phyloP scores from a whole-genome alignment of 2,888 invertebrate genomes.

The Crioceris asparagi region DNA sequence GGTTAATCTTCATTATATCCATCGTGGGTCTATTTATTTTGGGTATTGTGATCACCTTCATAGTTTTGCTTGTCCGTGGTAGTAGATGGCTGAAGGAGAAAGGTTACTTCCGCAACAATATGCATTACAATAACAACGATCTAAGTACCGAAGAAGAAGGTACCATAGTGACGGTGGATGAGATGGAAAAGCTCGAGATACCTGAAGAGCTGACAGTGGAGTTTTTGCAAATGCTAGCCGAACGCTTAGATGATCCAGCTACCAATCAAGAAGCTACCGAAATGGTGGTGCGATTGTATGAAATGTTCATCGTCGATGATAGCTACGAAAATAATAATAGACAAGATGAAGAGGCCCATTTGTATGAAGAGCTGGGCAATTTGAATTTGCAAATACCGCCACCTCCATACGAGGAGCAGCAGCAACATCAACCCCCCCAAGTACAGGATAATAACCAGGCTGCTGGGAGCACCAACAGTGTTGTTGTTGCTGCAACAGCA shows the following conservation, averaged over 20 bases:
- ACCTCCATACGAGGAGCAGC: slow-evolving; percentile 43
- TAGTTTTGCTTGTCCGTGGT: slow-evolving; percentile 45
- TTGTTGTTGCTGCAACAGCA: too few relatives aligned
- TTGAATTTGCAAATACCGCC: slow-evolving; percentile 44
- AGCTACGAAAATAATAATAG: slow-evolving; percentile 46
- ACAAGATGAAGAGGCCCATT: slow-evolving; percentile 36
- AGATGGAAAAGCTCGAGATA: slow-evolving; percentile 41
- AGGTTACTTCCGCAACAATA: slow-evolving; percentile 43
- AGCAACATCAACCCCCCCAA: slow-evolving; percentile 37
- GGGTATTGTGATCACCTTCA: slow-evolving; percentile 41
- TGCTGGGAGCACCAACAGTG: too few relatives aligned
- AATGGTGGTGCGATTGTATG: slow-evolving; percentile 67
- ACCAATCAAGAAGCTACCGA: slow-evolving; percentile 64
- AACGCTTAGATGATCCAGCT: slow-evolving; percentile 59
- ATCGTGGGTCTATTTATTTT: slow-evolving; percentile 44
- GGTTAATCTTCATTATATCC: slow-evolving; percentile 32
- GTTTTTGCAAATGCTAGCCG: slow-evolving; percentile 54
- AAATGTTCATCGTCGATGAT: slow-evolving; percentile 61
- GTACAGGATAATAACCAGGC: slow-evolving; percentile 37
- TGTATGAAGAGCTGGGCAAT: slow-evolving; percentile 46
- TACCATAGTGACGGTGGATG: slow-evolving; percentile 30
- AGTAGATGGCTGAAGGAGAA: slow-evolving; percentile 48
- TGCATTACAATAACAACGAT: slow-evolving; percentile 43
- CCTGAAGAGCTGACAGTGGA: slow-evolving; percentile 68
- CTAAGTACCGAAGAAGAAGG: slow-evolving; percentile 42